phyloP scores from a whole-genome alignment of 2,113 vertebrate species.

The Telmatochromis sp. region DNA sequence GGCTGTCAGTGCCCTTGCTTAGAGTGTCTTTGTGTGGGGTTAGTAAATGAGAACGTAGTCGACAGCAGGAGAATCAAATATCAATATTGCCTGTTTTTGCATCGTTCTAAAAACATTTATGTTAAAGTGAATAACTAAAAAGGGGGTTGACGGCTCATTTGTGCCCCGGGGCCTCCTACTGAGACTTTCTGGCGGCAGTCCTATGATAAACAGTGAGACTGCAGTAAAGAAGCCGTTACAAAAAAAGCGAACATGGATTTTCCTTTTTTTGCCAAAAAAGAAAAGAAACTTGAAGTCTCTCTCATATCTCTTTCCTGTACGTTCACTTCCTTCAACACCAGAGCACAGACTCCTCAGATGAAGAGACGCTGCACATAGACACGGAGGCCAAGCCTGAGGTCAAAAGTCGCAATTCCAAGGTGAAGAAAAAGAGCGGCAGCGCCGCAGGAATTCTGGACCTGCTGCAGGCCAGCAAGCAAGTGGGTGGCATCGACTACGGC shows the following conservation, averaged over 20 bases:
- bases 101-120: background rate
- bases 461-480: constrained; percentile 97
- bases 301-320: background rate
- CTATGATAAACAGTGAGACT: background rate
- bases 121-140: background rate
- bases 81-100: background rate
- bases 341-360: constrained; percentile 88
- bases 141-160: background rate
- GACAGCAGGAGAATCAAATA: background rate
- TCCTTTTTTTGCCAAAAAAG: background rate
- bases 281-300: background rate
- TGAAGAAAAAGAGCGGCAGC: constrained; percentile 85
- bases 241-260: background rate
- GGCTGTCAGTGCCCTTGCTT: background rate
- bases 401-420: constrained; percentile 83
- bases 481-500: constrained; percentile 93
- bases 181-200: background rate
- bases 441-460: constrained; percentile 90
- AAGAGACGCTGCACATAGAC: constrained; percentile 94
- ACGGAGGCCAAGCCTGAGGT: constrained; percentile 76
- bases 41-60: background rate
- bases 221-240: background rate
- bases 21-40: background rate
- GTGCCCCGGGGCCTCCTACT: background rate
- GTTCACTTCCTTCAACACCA: constrained; percentile 21